These are phyloP conservation scores for Caenorhabditis inopinata DNA, from an alignment of 1,140 invertebrate genomes.

Conservation along the genomic window DNA sequence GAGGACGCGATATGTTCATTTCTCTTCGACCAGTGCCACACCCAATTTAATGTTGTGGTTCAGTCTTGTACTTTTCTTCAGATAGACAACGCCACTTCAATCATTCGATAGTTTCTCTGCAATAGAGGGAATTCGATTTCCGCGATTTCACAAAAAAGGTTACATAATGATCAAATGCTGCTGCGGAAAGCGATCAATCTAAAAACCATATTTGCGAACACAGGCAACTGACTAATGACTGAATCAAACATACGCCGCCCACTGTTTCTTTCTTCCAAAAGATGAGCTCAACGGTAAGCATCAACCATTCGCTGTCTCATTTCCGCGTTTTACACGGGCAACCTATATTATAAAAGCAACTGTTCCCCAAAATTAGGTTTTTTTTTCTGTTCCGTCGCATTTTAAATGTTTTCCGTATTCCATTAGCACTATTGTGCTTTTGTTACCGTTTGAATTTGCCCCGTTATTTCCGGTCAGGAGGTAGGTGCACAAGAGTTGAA, in stretches of 20 bases:
- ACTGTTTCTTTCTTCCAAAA: slow-evolving; percentile 14
- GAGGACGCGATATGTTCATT: not conserved
- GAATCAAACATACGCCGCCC: not conserved
- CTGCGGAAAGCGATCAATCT: not conserved
- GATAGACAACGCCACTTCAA: not conserved
- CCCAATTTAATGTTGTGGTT: not conserved
- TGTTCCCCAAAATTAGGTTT: not conserved
- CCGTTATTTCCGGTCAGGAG: not conserved
- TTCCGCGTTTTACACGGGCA: not conserved
- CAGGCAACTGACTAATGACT: slow-evolving; percentile 25
- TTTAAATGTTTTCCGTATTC: not conserved
- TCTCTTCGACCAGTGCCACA: not conserved
- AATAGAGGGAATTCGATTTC: too few species aligned
- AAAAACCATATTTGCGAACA: slow-evolving; percentile 31
- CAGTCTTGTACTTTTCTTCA: not conserved
- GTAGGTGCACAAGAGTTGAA: too few species aligned
- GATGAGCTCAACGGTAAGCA: slow-evolving; percentile 24
- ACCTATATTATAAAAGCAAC: too few species aligned
- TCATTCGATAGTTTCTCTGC: too few species aligned
- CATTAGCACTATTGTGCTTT: not conserved
- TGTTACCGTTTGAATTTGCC: not conserved
- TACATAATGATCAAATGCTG: slow-evolving; percentile 9
- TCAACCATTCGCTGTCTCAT: not conserved
- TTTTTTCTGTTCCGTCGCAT: not conserved
- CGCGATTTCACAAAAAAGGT: too few species aligned